Conservation (phyloP, 2,888 invertebrate genomes). For the Calliopum simillimum region DNA sequence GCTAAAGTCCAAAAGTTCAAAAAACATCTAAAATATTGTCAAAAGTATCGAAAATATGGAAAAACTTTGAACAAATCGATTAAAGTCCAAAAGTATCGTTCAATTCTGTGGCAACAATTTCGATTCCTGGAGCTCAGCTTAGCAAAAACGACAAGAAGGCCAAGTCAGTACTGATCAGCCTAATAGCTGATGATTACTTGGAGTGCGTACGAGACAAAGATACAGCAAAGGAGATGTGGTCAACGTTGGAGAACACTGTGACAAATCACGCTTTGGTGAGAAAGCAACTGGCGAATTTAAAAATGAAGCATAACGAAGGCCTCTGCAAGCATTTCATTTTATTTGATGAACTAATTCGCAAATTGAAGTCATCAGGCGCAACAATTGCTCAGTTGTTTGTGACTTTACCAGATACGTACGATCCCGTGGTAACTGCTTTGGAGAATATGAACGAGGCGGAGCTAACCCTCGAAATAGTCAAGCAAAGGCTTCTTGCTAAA, state of each 20-base stretch:
- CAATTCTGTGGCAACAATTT: too few species aligned
- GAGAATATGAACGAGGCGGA: conserved; percentile 11
- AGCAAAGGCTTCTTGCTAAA: conserved; percentile 16
- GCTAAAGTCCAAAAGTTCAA: too few species aligned
- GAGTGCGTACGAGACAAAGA: conserved; percentile 29
- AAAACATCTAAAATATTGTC: too few species aligned
- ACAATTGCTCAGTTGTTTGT: conserved; percentile 8
- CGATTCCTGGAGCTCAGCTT: too few species aligned
- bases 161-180: too few species aligned
- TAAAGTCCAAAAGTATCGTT: too few species aligned
- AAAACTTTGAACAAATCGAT: too few species aligned
- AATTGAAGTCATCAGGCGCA: not conserved
- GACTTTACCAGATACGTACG: conserved; percentile 8
- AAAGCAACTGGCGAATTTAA: conserved; percentile 26
- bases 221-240: conserved; percentile 33
- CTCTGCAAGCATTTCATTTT: conserved; percentile 25
- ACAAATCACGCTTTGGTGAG: conserved; percentile 25
- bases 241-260: conserved; percentile 18
- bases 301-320: too few species aligned
- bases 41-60: too few species aligned
- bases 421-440: conserved; percentile 26
- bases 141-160: too few species aligned
- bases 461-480: conserved; percentile 11
- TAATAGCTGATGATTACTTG: conserved; percentile 33
- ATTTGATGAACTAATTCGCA: conserved; percentile 15